Base-by-base conservation (phyloP, 2,888 invertebrate genomes). In the Drosophila meridionalis region DNA sequence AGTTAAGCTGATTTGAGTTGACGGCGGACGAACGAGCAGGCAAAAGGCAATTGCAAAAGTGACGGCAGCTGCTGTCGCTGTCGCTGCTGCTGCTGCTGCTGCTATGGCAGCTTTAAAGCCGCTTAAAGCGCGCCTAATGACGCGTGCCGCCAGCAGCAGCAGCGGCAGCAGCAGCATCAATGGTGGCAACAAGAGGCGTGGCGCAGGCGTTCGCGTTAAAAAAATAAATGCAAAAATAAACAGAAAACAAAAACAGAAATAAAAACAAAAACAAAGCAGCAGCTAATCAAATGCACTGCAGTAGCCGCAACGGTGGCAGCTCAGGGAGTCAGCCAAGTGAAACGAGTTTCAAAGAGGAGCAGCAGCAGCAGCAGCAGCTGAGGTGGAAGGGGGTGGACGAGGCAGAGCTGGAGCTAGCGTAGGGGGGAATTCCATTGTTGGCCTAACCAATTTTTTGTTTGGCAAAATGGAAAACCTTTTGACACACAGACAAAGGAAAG, bases 1-100 rank as follows among this genome's bases (percentile, higher is more conserved):
- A 81, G 63, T 87, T 90, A 90, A 90, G 90, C 82, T 63, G 87
- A 90, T 90, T 90, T 87, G 84, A 90, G 83, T 87, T 87, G n/a
- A 56, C 60, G 30, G 28, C 52, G 42, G 52, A 14, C 68, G 76
- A 69, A 63, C 42, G 73, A 67, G 67, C 50, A 68, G 74, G 56
- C 65, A 60, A 73, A 75, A 69, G 77, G 71, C 79, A 78, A 75
- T 90, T 89, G 87, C 90, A 90, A 90, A 90, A 90, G 69, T 79
- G 79, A 78, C 85, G 55, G 69, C 80, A 69, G 45, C 65, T 55
- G 56, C 56, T 63, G 55, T 56, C 50, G 55, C 55, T 20, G 20
- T 20, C 64, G 55, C 55, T 56, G 28, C 48, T 1, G 28, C 26
- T 14, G 47, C 28, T 56, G 58, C 40, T 65, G 55, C 63, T 69